Conservation (phyloP, 2,113 vertebrate species). For the Noturus placidus region DNA sequence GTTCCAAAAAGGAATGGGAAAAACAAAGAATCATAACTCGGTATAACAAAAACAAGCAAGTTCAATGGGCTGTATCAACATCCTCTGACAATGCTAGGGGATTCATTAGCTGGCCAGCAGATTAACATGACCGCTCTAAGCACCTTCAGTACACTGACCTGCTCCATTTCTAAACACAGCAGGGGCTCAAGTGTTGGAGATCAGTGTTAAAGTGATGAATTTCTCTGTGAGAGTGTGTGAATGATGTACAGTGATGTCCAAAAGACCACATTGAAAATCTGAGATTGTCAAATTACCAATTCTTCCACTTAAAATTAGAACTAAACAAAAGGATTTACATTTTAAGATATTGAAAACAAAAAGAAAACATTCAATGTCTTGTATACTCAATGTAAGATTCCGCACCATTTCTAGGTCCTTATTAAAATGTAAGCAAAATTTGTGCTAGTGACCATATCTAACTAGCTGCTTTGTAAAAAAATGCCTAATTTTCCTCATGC, state of each 20-base stretch:
- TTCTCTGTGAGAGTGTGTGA: neutral
- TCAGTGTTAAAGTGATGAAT: conserved; percentile 7
- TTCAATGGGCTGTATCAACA: neutral
- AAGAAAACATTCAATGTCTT: neutral
- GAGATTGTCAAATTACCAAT: neutral
- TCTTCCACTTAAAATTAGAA: neutral
- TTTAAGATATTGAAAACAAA: neutral
- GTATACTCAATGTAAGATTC: neutral
- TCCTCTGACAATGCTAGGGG: neutral
- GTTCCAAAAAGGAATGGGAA: conserved; percentile 13
- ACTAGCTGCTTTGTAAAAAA: neutral
- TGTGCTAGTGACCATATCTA: neutral
- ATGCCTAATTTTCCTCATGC: neutral
- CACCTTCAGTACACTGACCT: neutral
- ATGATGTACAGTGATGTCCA: neutral
- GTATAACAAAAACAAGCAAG: conserved; percentile 7
- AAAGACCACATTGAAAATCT: neutral
- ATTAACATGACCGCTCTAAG: neutral
- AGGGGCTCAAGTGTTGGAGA: conserved; percentile 18
- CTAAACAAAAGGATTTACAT: neutral
- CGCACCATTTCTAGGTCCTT: neutral
- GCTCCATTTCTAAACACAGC: neutral
- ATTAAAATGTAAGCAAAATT: neutral
- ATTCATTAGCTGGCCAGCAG: neutral
- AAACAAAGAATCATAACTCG: neutral